Base-by-base conservation (phyloP, 2,113 vertebrate genomes). In the Chaetops frenatus region DNA sequence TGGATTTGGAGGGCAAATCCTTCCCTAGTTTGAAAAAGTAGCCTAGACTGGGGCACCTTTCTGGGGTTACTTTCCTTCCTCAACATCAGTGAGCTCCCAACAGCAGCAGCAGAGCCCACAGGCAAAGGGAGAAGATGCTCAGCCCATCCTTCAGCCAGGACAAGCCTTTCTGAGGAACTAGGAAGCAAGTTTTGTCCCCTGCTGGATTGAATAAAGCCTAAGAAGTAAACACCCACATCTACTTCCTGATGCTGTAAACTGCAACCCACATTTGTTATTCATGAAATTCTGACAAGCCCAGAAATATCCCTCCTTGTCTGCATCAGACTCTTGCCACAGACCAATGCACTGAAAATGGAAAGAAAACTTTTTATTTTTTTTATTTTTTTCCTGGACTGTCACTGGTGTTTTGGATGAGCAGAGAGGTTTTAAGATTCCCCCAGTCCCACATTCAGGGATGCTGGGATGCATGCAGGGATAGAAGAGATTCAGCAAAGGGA, bases 131-230 rank as follows among this genome's bases (percentile, higher is more conserved):
- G 36, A 51, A 47, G 83, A 47, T 27, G 50, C 71, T 93, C 38
- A 35, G 50, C 66, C 4, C 11, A 21, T 40, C 54, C 64, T 48
- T 50, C 81, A 76, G 54, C 40, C 69, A 50, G 81, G 33, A 27
- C 15, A 36, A 56, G 64, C 20, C 23, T 12, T 54, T 54, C 64
- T 45, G 40, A 64, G 50, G 48, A 64, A 1, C 29, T 8, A 10
- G 33, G 29, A 38, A 69, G 53, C 48, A 58, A 62, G 6, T 84
- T 90, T 50, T 65, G 23, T 53, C 79, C 81, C 29, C 54, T 77
- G 78, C 25, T 95, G 95, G 78, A 61, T 11, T 84, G 65, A 87
- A 87, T 90, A 56, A 80, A 67, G 77, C 35, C 7, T 7, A 14
- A 77, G 35, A 40, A 78, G n/a, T 64, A 84, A 90, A 72, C 36